These are phyloP conservation scores for Phlogophora meticulosa DNA, from an alignment of 2,888 invertebrate genomes.

Conservation along the genomic window DNA sequence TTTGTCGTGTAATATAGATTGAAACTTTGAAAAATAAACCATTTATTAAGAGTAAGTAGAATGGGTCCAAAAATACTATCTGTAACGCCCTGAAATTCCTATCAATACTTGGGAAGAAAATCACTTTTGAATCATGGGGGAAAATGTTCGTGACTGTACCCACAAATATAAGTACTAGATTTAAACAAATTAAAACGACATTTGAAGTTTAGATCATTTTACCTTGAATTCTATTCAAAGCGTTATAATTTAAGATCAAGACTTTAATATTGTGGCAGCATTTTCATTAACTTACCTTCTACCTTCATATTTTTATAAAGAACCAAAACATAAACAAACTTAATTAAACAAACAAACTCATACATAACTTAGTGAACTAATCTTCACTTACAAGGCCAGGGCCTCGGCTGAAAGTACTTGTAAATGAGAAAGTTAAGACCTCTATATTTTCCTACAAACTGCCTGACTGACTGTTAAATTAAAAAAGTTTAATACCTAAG, in stretches of 20 bases:
- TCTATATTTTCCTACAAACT: neutral
- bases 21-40: too few species aligned
- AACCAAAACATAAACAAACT: conserved; percentile 24
- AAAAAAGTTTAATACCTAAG: conserved; percentile 1
- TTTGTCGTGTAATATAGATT: too few species aligned
- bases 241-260: neutral
- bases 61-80: too few species aligned
- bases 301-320: neutral
- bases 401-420: conserved; percentile 12
- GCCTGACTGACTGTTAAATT: neutral
- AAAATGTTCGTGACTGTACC: too few species aligned
- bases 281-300: conserved; percentile 1
- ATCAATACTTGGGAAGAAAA: too few species aligned
- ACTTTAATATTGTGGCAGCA: neutral
- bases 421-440: conserved; percentile 23
- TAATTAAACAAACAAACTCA: conserved; percentile 33
- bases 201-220: too few species aligned
- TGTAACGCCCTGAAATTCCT: too few species aligned
- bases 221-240: too few species aligned
- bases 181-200: too few species aligned
- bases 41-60: too few species aligned
- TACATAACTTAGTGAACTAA: conserved; percentile 30
- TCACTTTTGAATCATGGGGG: too few species aligned
- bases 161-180: too few species aligned
- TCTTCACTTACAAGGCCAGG: conserved; percentile 46